A percentile compares a stretch with the other conserved stretches of the same genome.
Conservation (phyloP, 2,888 invertebrate species). For the Macaria liturata region DNA sequence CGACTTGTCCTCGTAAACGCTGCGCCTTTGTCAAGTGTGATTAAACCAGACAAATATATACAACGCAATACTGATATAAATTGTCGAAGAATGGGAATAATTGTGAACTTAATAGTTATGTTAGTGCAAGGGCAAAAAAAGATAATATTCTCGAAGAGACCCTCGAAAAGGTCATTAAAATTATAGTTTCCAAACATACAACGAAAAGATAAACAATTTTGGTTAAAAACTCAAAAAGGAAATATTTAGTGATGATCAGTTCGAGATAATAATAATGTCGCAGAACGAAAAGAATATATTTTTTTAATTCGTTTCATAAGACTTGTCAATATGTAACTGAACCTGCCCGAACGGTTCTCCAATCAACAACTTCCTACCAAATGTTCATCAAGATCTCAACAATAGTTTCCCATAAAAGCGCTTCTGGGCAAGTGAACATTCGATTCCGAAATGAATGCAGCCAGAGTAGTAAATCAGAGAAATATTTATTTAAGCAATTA, state of each 20-base stretch:
- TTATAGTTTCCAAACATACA: too few species aligned
- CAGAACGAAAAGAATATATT: too few species aligned
- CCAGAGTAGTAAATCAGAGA: constrained; percentile 45
- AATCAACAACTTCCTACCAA: not conserved
- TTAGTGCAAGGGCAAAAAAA: too few species aligned
- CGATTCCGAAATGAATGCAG: constrained; percentile 21
- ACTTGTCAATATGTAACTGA: not conserved
- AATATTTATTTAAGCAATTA: constrained; percentile 60
- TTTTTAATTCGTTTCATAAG: too few species aligned
- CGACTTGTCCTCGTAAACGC: constrained; percentile 60
- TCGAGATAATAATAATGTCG: too few species aligned
- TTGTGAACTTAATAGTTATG: too few species aligned
- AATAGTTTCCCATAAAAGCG: constrained; percentile 7
- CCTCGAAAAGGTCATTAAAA: too few species aligned
- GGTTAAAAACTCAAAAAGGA: too few species aligned
- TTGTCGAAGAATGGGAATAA: too few species aligned
- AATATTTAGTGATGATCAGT: too few species aligned
- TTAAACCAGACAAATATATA: constrained; percentile 51
- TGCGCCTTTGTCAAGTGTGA: constrained; percentile 55
- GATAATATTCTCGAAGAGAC: too few species aligned
- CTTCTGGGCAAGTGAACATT: constrained; percentile 9
- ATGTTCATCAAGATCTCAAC: not conserved
- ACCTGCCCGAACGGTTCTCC: not conserved
- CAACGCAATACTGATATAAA: constrained; percentile 10
- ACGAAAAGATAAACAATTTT: too few species aligned